phyloP scores from a whole-genome alignment of 1,140 invertebrate genomes.

The Anthonomus grandis region DNA sequence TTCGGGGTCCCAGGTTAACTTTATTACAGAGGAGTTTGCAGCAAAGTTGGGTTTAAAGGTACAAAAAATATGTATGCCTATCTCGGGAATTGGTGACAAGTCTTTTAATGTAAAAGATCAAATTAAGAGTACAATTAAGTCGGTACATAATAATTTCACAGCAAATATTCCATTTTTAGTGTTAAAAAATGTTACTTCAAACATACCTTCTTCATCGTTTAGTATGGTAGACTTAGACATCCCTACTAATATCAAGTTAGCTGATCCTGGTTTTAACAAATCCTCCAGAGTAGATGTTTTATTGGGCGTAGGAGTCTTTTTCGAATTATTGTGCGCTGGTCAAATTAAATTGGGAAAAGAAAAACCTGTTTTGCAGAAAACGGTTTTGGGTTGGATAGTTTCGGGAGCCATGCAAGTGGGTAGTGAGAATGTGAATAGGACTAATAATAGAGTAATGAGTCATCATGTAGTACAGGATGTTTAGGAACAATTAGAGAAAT shows the following conservation, averaged over 20 bases:
- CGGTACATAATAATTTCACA: not conserved
- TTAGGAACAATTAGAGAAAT: slow-evolving; percentile 3
- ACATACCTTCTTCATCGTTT: not conserved
- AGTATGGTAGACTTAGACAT: not conserved
- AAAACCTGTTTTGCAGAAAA: slow-evolving; percentile 35
- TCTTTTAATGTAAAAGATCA: too few relatives aligned
- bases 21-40: too few relatives aligned
- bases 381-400: slow-evolving; percentile 35
- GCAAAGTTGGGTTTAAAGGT: too few relatives aligned
- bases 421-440: not conserved
- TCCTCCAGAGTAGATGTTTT: slow-evolving; percentile 32
- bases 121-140: too few relatives aligned
- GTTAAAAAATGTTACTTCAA: not conserved
- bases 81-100: too few relatives aligned
- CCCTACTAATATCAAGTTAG: not conserved
- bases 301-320: slow-evolving; percentile 36
- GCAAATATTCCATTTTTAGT: not conserved
- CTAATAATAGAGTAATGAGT: not conserved
- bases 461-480: not conserved
- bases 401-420: not conserved
- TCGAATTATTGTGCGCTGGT: slow-evolving; percentile 17
- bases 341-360: slow-evolving; percentile 25
- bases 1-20: too few relatives aligned
- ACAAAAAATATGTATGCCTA: too few relatives aligned
- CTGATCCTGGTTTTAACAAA: slow-evolving; percentile 3